Percentiles rank a stretch among this genome's conserved stretches.
Evolutionary conservation across 2,888 invertebrate species (phyloP).

Genomic region (Metalampra italica): DNA sequence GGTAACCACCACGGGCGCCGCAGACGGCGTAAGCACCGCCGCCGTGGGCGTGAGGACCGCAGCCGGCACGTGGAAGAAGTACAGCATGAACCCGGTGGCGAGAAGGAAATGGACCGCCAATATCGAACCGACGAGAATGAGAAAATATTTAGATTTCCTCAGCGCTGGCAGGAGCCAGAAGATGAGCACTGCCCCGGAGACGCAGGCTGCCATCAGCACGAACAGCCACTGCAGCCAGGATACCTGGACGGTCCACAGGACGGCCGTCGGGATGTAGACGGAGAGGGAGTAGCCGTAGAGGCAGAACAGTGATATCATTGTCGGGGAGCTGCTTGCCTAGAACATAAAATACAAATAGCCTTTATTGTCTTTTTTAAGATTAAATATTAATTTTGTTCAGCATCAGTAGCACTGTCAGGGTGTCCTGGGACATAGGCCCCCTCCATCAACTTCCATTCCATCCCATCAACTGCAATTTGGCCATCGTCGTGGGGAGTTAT

Average conservation of each 20-base stretch:
- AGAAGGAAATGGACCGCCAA: conserved; percentile 88
- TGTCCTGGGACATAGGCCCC: too few relatives aligned
- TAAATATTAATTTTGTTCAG: too few relatives aligned
- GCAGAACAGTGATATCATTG: conserved; percentile 92
- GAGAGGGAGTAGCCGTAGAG: conserved; percentile 97
- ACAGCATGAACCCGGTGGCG: conserved; percentile 92
- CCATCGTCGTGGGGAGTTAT: too few relatives aligned
- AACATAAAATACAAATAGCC: conserved; percentile 32
- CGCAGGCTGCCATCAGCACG: conserved; percentile 86
- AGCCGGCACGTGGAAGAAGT: conserved; percentile 84
- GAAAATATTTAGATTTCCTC: conserved; percentile 78
- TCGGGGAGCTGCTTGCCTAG: conserved; percentile 78
- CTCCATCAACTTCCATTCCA: too few relatives aligned
- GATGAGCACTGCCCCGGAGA: conserved; percentile 92
- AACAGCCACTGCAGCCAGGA: conserved; percentile 93
- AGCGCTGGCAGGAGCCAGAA: conserved; percentile 89
- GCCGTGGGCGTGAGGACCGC: conserved; percentile 10
- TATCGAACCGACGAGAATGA: conserved; percentile 76
- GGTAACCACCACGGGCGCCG: neutral
- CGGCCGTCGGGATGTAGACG: conserved; percentile 95
- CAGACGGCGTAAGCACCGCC: neutral
- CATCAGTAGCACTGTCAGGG: too few relatives aligned
- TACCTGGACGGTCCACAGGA: conserved; percentile 93
- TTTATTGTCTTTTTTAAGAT: too few relatives aligned
- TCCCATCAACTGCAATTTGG: too few relatives aligned